Evolutionary conservation across 2,888 invertebrate genomes (phyloP).

Genomic region (Drosophila flavopinicola): DNA sequence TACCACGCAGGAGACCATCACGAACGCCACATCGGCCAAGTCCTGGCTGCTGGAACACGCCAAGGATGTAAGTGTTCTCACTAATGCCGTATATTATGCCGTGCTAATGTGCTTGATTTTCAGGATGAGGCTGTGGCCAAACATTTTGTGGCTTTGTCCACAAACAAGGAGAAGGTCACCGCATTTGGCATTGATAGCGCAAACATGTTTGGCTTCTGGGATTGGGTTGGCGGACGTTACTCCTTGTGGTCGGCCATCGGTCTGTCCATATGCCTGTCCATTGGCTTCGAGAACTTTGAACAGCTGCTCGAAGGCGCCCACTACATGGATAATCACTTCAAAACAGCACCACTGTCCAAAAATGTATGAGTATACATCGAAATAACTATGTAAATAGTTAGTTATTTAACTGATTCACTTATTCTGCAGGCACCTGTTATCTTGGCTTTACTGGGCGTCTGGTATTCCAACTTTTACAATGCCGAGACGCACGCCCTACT

Average conservation of each 20-base stretch:
- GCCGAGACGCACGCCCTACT: constrained; percentile 98
- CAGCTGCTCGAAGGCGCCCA: constrained; percentile 95
- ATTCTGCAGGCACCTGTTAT: constrained; percentile 93
- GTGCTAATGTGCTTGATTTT: constrained; percentile 41
- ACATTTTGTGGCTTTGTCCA: constrained; percentile 99
- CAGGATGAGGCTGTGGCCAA: constrained; percentile 94
- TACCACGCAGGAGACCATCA: constrained; percentile 99
- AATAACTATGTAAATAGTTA: neutral
- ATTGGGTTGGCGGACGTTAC: constrained; percentile 99
- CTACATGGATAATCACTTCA: constrained; percentile 97
- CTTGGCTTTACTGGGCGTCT: constrained; percentile 94
- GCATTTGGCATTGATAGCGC: constrained; percentile 98
- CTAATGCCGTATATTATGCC: neutral
- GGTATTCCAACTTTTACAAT: constrained; percentile 98
- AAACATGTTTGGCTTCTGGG: constrained; percentile 99
- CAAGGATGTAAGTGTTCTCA: constrained; percentile 89
- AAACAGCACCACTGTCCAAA: constrained; percentile 92
- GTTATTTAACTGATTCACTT: neutral
- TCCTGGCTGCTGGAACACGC: constrained; percentile 95
- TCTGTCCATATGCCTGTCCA: constrained; percentile 95
- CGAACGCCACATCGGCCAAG: constrained; percentile 99
- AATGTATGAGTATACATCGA: constrained; percentile 89
- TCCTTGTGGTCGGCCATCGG: constrained; percentile 99
- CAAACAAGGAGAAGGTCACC: constrained; percentile 96
- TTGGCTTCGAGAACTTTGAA: constrained; percentile 98